Percentiles rank a stretch among this genome's conserved stretches.
These are phyloP conservation scores for Alectura lathami DNA, from an alignment of 2,113 vertebrate species.

Conservation along the genomic window DNA sequence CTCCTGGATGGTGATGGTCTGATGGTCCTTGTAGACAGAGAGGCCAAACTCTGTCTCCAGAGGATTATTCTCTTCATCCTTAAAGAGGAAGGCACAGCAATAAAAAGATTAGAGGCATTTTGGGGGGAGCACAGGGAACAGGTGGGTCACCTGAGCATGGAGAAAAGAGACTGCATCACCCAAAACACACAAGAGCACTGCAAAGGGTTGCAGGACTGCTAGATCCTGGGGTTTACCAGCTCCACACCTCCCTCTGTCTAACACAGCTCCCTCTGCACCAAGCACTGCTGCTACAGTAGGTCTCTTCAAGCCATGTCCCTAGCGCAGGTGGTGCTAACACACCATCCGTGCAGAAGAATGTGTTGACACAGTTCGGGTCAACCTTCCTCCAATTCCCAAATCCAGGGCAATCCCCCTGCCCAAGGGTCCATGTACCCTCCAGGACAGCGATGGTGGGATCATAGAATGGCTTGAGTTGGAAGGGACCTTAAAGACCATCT, in stretches of 20 bases:
- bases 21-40: slow-evolving; percentile 94
- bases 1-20: slow-evolving; percentile 96
- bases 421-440: background rate
- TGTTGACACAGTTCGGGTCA: background rate
- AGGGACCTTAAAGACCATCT: background rate
- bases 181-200: background rate
- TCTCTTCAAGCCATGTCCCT: background rate
- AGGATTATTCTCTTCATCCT: slow-evolving; percentile 98
- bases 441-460: background rate
- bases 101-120: background rate
- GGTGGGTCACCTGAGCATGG: background rate
- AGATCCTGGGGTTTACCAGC: background rate
- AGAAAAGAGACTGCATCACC: background rate
- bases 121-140: background rate
- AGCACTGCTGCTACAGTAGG: background rate
- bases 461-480: background rate
- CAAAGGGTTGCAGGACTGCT: background rate
- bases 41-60: slow-evolving; percentile 96
- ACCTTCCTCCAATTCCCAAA: background rate
- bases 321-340: background rate
- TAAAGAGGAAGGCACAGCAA: background rate
- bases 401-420: accelerated
- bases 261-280: background rate
- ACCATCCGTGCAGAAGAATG: background rate
- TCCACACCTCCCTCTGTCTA: background rate